Evolutionary conservation across 2,888 invertebrate genomes (phyloP).

Genomic region (Rhaphigaster nebulosa): DNA sequence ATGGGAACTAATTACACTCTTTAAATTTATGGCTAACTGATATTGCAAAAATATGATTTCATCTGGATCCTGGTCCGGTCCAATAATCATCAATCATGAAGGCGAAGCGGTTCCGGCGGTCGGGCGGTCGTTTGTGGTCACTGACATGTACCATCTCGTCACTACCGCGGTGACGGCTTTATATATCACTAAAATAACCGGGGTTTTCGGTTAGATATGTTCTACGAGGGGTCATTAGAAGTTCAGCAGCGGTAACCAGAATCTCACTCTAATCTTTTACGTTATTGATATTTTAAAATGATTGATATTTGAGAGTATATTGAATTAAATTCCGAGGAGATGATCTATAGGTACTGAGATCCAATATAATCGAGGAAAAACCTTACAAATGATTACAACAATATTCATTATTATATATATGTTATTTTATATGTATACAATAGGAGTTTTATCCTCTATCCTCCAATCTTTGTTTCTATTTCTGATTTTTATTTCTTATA

Average conservation of each 20-base stretch:
- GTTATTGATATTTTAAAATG: too few relatives aligned
- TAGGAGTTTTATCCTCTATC: too few relatives aligned
- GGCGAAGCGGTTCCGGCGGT: not conserved
- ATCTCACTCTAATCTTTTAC: not conserved
- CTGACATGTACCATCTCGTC: not conserved
- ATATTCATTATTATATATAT: too few relatives aligned
- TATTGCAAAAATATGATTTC: slow-evolving; percentile 23
- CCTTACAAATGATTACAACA: too few relatives aligned
- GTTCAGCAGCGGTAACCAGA: not conserved
- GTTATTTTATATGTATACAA: too few relatives aligned
- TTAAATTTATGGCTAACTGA: slow-evolving; percentile 18
- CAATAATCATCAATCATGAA: slow-evolving; percentile 25
- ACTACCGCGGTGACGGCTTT: not conserved
- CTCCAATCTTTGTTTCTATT: too few relatives aligned
- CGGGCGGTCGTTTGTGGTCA: not conserved
- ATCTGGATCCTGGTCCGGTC: not conserved
- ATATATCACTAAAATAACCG: not conserved
- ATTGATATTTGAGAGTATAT: too few relatives aligned
- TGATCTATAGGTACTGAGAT: too few relatives aligned
- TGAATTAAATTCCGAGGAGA: too few relatives aligned
- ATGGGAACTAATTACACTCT: not conserved
- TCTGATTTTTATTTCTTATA: too few relatives aligned
- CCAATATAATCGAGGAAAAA: too few relatives aligned
- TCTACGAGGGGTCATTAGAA: not conserved
- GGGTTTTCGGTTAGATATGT: not conserved